phyloP scores from a whole-genome alignment of 2,113 vertebrate genomes.

The Lasiurus borealis region DNA sequence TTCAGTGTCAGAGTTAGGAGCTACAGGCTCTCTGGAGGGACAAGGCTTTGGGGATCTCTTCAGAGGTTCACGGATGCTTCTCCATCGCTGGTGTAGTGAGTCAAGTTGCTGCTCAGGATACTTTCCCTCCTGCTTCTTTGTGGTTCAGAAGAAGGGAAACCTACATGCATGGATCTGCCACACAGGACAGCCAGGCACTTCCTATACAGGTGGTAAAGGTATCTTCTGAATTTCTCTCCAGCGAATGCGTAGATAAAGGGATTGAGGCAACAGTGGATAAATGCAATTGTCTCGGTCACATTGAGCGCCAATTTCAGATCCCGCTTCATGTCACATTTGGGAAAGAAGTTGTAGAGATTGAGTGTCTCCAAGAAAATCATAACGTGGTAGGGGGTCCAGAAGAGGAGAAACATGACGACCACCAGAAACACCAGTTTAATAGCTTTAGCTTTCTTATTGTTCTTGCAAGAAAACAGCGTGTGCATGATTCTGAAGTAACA shows the following conservation, averaged over 20 bases:
- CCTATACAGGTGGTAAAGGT: constrained; percentile 82
- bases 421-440: constrained; percentile 91
- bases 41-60: background rate
- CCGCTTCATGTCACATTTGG: constrained; percentile 75
- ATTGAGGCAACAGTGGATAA: constrained; percentile 94
- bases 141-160: constrained; percentile 2
- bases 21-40: background rate
- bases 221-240: constrained; percentile 94
- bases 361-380: constrained; percentile 91
- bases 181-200: constrained; percentile 82
- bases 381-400: constrained; percentile 95
- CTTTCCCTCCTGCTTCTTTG: constrained; percentile 78
- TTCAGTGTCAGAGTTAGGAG: background rate
- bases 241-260: constrained; percentile 95
- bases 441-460: constrained; percentile 90
- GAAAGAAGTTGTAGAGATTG: constrained; percentile 78
- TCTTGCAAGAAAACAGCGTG: constrained; percentile 91
- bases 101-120: constrained; percentile 70
- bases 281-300: constrained; percentile 89
- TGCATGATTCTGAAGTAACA: constrained; percentile 92
- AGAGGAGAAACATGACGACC: constrained; percentile 91
- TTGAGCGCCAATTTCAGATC: constrained; percentile 78
- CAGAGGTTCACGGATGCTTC: constrained; percentile 75
- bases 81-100: constrained; percentile 83
- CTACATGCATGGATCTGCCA: constrained; percentile 58